Percentiles rank a stretch among this genome's conserved stretches.
These are phyloP conservation scores for Catharus minimus DNA, from an alignment of 2,113 vertebrate genomes.

Conservation along the genomic window DNA sequence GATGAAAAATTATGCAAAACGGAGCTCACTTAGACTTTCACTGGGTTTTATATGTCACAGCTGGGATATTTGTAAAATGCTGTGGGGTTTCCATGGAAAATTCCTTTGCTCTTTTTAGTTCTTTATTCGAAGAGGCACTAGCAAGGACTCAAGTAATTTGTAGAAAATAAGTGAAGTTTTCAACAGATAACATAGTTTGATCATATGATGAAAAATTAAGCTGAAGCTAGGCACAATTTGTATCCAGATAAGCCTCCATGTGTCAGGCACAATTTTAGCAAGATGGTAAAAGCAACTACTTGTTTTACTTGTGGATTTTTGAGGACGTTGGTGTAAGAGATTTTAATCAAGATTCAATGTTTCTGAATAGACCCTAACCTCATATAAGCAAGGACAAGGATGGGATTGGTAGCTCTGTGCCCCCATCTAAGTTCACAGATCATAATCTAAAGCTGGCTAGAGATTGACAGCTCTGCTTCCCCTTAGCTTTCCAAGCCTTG, in stretches of 20 bases:
- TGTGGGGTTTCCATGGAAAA: not conserved
- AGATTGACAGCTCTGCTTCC: not conserved
- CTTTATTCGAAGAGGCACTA: not conserved
- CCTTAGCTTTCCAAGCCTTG: not conserved
- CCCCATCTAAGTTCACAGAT: not conserved
- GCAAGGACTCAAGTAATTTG: not conserved
- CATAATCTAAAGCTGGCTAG: not conserved
- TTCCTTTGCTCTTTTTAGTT: not conserved
- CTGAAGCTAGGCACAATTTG: not conserved
- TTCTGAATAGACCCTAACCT: not conserved
- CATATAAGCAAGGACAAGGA: not conserved
- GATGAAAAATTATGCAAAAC: not conserved
- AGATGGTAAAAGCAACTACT: not conserved
- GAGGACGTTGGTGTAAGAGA: not conserved
- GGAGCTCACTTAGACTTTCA: not conserved
- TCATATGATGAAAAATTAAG: not conserved
- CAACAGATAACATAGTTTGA: not conserved
- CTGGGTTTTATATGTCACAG: not conserved
- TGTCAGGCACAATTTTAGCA: not conserved
- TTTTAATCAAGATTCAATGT: not conserved
- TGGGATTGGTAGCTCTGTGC: accelerated
- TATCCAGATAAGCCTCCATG: not conserved
- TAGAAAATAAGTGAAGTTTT: not conserved
- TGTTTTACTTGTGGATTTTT: not conserved
- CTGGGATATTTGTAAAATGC: not conserved